Evolutionary conservation across 2,113 vertebrate genomes (phyloP).

Genomic region (Microcebus tavaratra): DNA sequence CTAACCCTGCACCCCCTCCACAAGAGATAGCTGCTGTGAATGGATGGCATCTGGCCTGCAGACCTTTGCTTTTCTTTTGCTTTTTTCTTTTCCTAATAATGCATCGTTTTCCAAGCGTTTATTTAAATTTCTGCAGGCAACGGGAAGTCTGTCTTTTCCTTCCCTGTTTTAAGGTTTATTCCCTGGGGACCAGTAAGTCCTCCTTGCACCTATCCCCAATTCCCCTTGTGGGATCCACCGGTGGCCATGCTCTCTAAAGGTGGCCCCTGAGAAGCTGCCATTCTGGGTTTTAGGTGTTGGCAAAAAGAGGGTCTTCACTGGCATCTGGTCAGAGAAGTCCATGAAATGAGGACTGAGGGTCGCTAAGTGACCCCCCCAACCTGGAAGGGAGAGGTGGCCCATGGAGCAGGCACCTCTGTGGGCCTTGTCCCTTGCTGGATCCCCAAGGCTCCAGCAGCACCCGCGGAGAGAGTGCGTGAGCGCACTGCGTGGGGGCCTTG

Average conservation of each 20-base stretch:
- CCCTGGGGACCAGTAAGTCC: neutral
- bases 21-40: rapidly evolving
- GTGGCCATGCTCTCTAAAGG: neutral
- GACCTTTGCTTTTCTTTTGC: too few relatives aligned
- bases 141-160: neutral
- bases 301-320: neutral
- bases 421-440: neutral
- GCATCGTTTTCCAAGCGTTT: neutral
- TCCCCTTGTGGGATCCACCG: rapidly evolving
- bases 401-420: rapidly evolving
- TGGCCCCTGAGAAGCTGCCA: neutral
- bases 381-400: neutral
- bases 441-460: rapidly evolving
- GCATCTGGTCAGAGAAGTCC: neutral
- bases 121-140: neutral
- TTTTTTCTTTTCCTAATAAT: neutral
- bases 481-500: rapidly evolving
- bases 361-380: neutral
- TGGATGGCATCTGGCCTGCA: neutral
- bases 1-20: neutral
- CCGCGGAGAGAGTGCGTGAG: rapidly evolving
- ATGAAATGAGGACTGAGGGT: neutral
- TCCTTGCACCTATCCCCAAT: neutral
- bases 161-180: neutral
- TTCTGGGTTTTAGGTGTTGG: neutral